phyloP scores from a whole-genome alignment of 2,797 vertebrate genomes.

The Chiloscyllium punctatum region DNA sequence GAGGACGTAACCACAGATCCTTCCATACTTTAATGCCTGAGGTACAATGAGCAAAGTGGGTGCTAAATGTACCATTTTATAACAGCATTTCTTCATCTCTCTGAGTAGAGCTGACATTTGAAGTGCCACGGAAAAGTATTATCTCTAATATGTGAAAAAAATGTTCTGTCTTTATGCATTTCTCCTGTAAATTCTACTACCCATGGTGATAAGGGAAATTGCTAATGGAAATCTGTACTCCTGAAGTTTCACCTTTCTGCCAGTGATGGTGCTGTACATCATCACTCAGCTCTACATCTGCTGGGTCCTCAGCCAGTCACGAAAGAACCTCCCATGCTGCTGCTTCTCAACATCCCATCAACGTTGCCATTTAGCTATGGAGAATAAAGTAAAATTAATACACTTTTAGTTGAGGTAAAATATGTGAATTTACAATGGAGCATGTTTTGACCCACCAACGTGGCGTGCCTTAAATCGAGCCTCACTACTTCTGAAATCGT shows the following conservation, averaged over 20 bases:
- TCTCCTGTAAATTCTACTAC: not conserved
- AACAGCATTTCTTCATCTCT: constrained; percentile 7
- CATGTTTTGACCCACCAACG: no score
- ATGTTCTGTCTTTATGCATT: not conserved
- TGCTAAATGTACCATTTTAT: not conserved
- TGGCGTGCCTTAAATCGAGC: no score
- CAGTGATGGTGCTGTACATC: not conserved
- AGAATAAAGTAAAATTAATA: not conserved
- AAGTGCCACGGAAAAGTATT: not conserved
- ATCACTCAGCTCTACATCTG: not conserved
- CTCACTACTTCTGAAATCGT: no score
- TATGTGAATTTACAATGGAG: not conserved
- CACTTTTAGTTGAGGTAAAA: not conserved
- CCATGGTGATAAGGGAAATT: not conserved
- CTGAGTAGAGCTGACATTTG: not conserved
- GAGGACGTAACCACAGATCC: not conserved
- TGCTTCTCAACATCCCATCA: not conserved
- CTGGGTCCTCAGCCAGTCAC: not conserved
- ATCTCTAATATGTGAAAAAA: not conserved
- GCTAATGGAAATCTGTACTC: not conserved
- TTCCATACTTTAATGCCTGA: not conserved
- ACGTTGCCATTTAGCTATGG: not conserved
- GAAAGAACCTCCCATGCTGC: not conserved
- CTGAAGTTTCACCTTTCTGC: not conserved
- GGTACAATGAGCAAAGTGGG: not conserved